A percentile compares a stretch with the other conserved stretches of the same genome.
Evolutionary conservation across 2,888 invertebrate species (phyloP).

Genomic region (Neoaliturus tenellus): DNA sequence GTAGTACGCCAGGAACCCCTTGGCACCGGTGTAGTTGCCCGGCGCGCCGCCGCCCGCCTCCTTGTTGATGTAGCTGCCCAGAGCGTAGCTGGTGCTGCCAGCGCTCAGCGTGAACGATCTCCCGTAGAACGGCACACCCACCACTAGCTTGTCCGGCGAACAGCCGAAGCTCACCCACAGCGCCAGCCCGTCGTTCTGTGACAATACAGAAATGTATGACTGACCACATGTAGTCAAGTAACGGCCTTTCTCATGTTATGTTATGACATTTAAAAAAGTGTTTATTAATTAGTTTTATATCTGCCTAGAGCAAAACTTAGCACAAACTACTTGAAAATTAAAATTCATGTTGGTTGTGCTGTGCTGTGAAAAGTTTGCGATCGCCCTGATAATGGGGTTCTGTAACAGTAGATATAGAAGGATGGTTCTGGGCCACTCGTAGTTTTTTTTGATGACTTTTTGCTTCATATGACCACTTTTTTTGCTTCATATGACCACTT

Average conservation of each 20-base stretch:
- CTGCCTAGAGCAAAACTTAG: background rate
- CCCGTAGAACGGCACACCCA: constrained; percentile 94
- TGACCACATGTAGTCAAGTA: too few relatives aligned
- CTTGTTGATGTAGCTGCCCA: constrained; percentile 92
- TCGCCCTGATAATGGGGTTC: too few relatives aligned
- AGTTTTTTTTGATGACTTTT: too few relatives aligned
- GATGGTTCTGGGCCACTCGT: too few relatives aligned
- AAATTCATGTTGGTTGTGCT: too few relatives aligned
- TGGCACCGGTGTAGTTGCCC: constrained; percentile 90
- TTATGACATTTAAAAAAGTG: background rate
- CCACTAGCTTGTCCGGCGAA: constrained; percentile 89
- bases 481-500: too few relatives aligned
- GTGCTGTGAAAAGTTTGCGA: too few relatives aligned
- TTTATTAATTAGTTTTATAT: too few relatives aligned
- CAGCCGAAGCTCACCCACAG: constrained; percentile 95
- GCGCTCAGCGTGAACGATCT: constrained; percentile 88
- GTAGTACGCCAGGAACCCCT: constrained; percentile 91
- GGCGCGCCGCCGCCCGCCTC: constrained; percentile 92
- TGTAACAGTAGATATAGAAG: too few relatives aligned
- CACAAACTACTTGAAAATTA: background rate
- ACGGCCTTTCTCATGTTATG: too few relatives aligned
- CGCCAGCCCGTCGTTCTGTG: constrained; percentile 88
- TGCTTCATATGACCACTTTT: too few relatives aligned
- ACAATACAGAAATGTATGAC: too few relatives aligned
- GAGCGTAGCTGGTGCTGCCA: constrained; percentile 88